A percentile compares a stretch with the other conserved stretches of the same genome.
Evolutionary conservation across 37 sponge, comb jelly and placozoan species (phyloP).

Genomic region (Eunapius fragilis): DNA sequence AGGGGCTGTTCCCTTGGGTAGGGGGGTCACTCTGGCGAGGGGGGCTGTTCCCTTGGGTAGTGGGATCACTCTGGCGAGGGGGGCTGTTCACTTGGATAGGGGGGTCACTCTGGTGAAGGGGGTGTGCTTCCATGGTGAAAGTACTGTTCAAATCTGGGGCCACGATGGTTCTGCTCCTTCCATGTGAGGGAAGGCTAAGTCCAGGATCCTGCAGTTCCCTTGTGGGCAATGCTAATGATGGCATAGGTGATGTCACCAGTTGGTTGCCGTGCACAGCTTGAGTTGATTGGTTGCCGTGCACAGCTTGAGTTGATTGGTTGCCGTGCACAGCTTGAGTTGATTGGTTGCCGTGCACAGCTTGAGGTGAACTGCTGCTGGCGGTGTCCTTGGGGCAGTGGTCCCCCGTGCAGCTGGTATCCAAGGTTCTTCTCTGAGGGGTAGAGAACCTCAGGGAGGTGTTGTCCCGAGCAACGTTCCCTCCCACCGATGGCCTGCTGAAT

Average conservation of each 20-base stretch:
- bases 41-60: neutral
- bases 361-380: neutral
- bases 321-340: no score
- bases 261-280: no score
- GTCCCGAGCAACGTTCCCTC: no score
- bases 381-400: neutral
- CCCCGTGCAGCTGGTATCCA: neutral
- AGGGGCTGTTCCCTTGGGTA: neutral
- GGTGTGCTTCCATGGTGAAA: neutral
- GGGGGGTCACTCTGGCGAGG: no score
- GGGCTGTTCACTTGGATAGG: neutral
- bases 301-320: neutral
- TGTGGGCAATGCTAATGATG: no score
- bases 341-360: neutral
- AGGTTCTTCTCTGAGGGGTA: neutral
- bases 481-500: no score
- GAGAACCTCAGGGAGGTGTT: neutral
- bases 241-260: neutral
- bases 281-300: neutral
- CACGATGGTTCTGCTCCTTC: neutral
- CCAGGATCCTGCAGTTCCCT: neutral
- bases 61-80: neutral
- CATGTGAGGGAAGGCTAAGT: neutral
- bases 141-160: neutral
- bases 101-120: neutral